Percentiles rank a stretch among this genome's conserved stretches.
These are phyloP conservation scores for Homalodisca vitripennis DNA, from an alignment of 1,140 invertebrate genomes.

Conservation along the genomic window DNA sequence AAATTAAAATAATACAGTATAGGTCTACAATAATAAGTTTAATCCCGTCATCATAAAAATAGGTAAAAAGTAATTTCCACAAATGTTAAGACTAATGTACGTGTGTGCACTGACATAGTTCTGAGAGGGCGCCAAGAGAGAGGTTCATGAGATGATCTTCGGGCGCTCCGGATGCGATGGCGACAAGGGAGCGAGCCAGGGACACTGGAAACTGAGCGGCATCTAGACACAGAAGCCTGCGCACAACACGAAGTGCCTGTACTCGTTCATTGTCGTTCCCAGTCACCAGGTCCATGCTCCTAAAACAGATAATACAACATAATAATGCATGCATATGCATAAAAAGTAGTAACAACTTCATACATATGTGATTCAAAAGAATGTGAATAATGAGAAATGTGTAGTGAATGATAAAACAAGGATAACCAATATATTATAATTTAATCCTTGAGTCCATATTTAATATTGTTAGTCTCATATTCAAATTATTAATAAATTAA, in stretches of 20 bases:
- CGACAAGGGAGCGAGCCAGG: conserved; percentile 70
- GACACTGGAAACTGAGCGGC: conserved; percentile 64
- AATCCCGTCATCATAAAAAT: too few relatives aligned
- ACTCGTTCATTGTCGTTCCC: conserved; percentile 87
- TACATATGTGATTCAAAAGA: not conserved
- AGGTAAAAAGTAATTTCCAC: too few relatives aligned
- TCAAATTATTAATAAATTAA: too few relatives aligned
- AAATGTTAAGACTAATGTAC: too few relatives aligned
- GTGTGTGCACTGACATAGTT: conserved; percentile 63
- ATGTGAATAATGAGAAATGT: too few relatives aligned
- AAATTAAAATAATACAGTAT: too few relatives aligned
- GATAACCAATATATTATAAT: too few relatives aligned
- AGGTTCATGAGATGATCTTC: conserved; percentile 77
- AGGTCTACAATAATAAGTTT: too few relatives aligned
- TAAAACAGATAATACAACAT: conserved; percentile 40
- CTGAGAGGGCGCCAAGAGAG: conserved; percentile 81
- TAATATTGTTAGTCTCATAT: too few relatives aligned
- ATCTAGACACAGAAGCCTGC: conserved; percentile 65
- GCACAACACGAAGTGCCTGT: conserved; percentile 81
- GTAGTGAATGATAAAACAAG: too few relatives aligned
- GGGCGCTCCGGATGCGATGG: conserved; percentile 76
- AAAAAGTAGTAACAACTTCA: not conserved
- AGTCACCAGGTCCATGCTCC: conserved; percentile 78
- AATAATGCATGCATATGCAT: conserved; percentile 16
- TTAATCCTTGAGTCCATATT: too few relatives aligned